Evolutionary conservation across 2,113 vertebrate species (phyloP), one percentile per base, ranked within the genome.

Genomic region (Saccopteryx leptura): DNA sequence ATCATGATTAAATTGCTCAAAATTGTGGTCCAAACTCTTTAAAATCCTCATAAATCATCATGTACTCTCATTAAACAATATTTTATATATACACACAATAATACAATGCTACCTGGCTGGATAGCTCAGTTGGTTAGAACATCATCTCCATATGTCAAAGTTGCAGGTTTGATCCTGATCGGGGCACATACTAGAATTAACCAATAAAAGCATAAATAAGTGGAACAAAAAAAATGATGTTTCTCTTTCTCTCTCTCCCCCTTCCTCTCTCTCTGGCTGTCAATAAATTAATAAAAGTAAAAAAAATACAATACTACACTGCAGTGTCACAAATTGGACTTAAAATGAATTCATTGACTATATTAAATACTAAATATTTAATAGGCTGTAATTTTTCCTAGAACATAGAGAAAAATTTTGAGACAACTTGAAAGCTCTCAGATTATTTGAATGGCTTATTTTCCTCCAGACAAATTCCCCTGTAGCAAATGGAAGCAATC

Each of bases 11-110:
- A 80, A 58, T 90, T 88, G 10, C 18, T 96, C 46, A 90, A 92
- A 91, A 75, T 31, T 90, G 48, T 93, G 58, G 19, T 39, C 52
- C 24, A 66, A 31, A 11, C 50, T 78, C n/a, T 95, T 88, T 89
- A 46, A 79, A 86, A 83, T 89, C n/a, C 18, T 91, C 23, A 46
- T 52, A 75, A 93, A 85, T 58, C 26, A 88, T 23, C 39, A 71
- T 61, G 46, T 17, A 82, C 31, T 90, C 90, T 92, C 71, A 93
- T 89, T 83, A 72, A 90, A 75, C 21, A 96, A 31, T 58, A 76
- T 56, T 81, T 87, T 86, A 61, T 33, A 13, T 52, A 39, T 39
- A 33, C 28, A 80, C 28, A 19, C 1, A 81, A 72, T 88, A 52
- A 66, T 83, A 71, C 2, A 81, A 28, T 86, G 18, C 18, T 8